Percentiles rank a stretch among this genome's conserved stretches.
Evolutionary conservation across 2,113 vertebrate species (phyloP).

Genomic region (Sporophila hypoxantha): DNA sequence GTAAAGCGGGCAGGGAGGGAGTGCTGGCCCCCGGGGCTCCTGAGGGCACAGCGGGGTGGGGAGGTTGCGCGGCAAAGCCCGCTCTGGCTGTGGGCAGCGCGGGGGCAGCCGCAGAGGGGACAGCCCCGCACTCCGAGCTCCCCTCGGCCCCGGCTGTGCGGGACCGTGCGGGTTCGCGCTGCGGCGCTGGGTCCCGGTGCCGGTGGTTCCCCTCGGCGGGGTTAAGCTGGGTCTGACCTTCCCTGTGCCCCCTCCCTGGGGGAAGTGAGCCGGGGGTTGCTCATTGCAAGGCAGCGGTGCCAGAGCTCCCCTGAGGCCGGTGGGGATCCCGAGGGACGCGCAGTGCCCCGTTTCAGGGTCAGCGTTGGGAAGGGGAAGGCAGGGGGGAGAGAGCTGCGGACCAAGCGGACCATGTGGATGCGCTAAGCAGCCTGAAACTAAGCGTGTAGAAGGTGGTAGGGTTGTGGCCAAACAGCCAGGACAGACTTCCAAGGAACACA

Average conservation of each 20-base stretch:
- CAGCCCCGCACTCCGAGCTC: accelerated
- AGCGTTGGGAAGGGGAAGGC: not conserved
- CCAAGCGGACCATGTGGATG: not conserved
- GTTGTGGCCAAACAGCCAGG: not conserved
- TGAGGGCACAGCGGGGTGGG: not conserved
- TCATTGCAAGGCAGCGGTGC: not conserved
- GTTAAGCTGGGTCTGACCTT: not conserved
- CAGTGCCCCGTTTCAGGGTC: not conserved
- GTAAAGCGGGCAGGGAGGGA: not conserved
- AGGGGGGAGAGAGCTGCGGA: no score
- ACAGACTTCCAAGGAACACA: accelerated
- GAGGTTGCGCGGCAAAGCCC: no score
- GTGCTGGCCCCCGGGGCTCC: no score
- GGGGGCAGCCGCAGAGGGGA: not conserved
- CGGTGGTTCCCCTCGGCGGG: not conserved
- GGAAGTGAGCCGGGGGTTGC: accelerated
- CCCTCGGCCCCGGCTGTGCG: not conserved
- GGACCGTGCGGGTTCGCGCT: accelerated
- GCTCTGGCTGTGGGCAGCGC: not conserved
- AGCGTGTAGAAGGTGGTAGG: not conserved
- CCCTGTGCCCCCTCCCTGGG: not conserved
- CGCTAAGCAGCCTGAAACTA: not conserved
- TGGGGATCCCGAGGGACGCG: not conserved
- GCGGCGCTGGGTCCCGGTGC: not conserved
- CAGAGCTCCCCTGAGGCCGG: not conserved